Evolutionary conservation across 2,113 vertebrate species (phyloP).

Genomic region (Etia nguti): DNA sequence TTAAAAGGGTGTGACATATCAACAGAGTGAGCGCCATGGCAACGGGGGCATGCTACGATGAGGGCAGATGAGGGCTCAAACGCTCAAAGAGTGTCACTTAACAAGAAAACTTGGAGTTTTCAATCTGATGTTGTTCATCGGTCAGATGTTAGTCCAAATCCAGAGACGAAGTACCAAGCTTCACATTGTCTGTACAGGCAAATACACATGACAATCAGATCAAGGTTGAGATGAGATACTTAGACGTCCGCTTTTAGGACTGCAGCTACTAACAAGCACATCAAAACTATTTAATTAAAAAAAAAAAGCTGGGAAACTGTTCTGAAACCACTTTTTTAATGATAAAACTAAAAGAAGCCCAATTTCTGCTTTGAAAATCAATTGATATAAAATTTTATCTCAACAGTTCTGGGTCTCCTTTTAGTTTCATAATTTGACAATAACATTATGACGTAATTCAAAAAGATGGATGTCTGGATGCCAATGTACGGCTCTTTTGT

Average conservation of each 20-base stretch:
- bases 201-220: neutral
- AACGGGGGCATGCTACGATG: neutral
- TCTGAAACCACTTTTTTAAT: neutral
- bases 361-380: neutral
- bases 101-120: neutral
- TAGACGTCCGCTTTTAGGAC: neutral
- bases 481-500: neutral
- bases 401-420: neutral
- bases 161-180: neutral
- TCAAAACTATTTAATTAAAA: neutral
- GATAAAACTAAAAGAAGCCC: neutral
- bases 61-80: neutral
- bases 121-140: neutral
- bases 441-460: neutral
- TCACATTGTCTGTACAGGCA: neutral
- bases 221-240: neutral
- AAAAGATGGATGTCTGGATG: neutral
- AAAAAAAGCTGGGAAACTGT: neutral
- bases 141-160: neutral
- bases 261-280: neutral
- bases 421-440: neutral
- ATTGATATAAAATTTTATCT: neutral
- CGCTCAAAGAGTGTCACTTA: neutral
- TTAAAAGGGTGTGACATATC: conserved; percentile 22
- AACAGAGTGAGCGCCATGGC: conserved; percentile 4